phyloP scores from a whole-genome alignment of 2,113 vertebrate genomes.

The Tympanuchus pallidicinctus region DNA sequence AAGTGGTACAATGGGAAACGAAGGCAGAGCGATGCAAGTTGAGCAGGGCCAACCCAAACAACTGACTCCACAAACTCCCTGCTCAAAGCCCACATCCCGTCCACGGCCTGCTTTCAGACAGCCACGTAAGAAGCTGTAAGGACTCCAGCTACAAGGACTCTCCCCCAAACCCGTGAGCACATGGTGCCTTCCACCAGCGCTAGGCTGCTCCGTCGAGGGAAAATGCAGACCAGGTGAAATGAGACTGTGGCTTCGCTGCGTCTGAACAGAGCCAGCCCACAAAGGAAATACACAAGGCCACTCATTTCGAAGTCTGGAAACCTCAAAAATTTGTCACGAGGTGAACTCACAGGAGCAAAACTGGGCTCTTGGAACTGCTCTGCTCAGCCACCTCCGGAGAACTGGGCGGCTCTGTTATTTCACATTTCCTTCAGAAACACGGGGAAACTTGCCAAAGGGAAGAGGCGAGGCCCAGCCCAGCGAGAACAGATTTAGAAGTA shows the following conservation, averaged over 20 bases:
- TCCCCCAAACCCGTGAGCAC: background rate
- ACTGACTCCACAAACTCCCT: background rate
- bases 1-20: fast-evolving
- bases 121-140: background rate
- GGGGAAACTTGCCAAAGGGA: background rate
- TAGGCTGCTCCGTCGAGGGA: background rate
- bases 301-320: background rate
- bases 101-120: fast-evolving
- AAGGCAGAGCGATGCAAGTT: background rate
- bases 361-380: background rate
- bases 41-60: fast-evolving
- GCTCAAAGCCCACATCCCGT: background rate
- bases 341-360: background rate
- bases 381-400: background rate
- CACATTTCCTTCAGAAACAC: background rate
- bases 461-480: too few species aligned
- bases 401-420: background rate
- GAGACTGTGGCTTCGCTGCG: fast-evolving
- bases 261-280: too few species aligned
- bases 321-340: background rate
- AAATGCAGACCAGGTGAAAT: background rate
- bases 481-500: background rate
- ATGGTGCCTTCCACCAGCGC: fast-evolving
- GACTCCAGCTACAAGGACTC: background rate
- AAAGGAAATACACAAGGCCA: fast-evolving